Evolutionary conservation across 1,140 invertebrate genomes (phyloP), one percentile per base, ranked within the genome.

Genomic region (Caenorhabditis inopinata): DNA sequence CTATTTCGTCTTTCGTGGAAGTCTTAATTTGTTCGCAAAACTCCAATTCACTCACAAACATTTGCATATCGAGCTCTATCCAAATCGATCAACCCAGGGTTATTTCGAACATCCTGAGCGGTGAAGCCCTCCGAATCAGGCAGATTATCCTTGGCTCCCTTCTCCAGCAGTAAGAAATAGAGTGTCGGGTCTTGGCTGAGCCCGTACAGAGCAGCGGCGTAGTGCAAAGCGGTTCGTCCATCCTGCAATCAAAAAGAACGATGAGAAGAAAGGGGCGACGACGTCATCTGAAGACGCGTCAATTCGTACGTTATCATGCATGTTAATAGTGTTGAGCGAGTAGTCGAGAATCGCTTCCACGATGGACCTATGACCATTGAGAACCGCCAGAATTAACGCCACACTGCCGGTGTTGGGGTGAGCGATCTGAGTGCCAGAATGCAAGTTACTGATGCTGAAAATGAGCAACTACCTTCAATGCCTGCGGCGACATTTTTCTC

Each of bases 191-290:
- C 79, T 45, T 21, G 75, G 51, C 45, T 62, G 45, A 78, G 45
- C 14, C 74, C 76, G n/a, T 7, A 74, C 53, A 32, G 23, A 21
- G 94, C 94, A 0, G 95, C 93, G 85, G 95, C 97, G 86, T 92
- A 92, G 90, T 98, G 96, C 38, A 98, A 89, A 0, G 96, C 92
- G 2, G 94, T 96, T 83, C 94, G 92, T 18, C 95, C 95, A 77
- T 95, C 93, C 80, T 92, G 53, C 25, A 82, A 76, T 42, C 38
- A 42, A 7, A 5, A 42, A 5, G 6, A 5, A 5, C 14, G 38
- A 7, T n/a, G n/a, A n/a, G n/a, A n/a, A n/a, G n/a, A n/a, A n/a
- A n/a, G 18, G 27, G 2, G n/a, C 14, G 21, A 6, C 35, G 32
- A 68, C 27, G 4, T 68, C 32, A 21, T 21, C 2, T 35, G 14